Percentiles rank a stretch among this genome's conserved stretches.
Evolutionary conservation across 2,888 invertebrate genomes (phyloP).

Genomic region (Dolomedes plantarius): DNA sequence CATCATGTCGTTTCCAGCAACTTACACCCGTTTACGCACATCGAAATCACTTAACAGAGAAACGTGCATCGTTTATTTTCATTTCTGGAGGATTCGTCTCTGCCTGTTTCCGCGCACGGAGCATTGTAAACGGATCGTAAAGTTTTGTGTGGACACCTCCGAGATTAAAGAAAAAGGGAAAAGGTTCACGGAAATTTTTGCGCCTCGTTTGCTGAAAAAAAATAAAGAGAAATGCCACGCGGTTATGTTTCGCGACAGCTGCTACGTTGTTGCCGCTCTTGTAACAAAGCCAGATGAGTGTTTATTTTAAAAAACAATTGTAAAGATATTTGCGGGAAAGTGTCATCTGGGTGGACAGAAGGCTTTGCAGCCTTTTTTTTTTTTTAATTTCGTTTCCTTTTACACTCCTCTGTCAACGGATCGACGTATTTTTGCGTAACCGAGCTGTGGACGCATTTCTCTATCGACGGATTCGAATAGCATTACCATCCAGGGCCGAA

Average conservation of each 20-base stretch:
- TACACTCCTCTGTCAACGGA: too few relatives aligned
- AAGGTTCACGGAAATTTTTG: not conserved
- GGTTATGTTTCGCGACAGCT: not conserved
- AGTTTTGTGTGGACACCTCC: not conserved
- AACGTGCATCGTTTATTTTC: conserved; percentile 13
- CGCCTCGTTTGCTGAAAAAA: not conserved
- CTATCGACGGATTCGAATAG: too few relatives aligned
- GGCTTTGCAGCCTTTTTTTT: too few relatives aligned
- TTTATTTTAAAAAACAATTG: too few relatives aligned
- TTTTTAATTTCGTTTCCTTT: too few relatives aligned
- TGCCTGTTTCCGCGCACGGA: conserved; percentile 2
- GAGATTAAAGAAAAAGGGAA: not conserved
- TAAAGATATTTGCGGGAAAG: too few relatives aligned
- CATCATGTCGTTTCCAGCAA: conserved; percentile 51
- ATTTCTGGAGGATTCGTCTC: not conserved
- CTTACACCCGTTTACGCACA: conserved; percentile 42
- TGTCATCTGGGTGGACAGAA: too few relatives aligned
- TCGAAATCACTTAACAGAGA: conserved; percentile 30
- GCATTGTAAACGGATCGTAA: conserved; percentile 36
- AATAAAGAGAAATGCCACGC: not conserved
- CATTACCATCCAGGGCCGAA: too few relatives aligned
- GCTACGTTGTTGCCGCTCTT: not conserved
- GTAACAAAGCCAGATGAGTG: too few relatives aligned
- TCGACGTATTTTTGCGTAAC: too few relatives aligned
- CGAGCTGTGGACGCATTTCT: too few relatives aligned